These are phyloP conservation scores for Otolemur garnettii DNA, from an alignment of 2,113 vertebrate genomes.

Conservation along the genomic window DNA sequence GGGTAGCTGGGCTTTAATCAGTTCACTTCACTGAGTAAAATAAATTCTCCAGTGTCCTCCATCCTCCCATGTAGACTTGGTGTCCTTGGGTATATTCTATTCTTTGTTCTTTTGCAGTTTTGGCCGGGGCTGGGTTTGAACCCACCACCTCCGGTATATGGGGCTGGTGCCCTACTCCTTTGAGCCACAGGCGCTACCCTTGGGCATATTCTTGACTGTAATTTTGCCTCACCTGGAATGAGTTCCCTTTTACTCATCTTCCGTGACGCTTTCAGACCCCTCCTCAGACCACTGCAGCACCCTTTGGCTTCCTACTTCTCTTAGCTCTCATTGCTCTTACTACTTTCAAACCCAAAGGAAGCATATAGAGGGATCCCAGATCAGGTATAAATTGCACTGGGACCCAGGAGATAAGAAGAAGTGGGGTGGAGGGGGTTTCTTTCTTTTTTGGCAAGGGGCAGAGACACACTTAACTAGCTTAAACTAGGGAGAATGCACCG, in stretches of 20 bases:
- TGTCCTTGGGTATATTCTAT: neutral
- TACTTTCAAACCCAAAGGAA: neutral
- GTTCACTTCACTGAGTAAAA: neutral
- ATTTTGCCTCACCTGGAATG: neutral
- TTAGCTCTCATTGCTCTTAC: neutral
- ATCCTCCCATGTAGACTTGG: neutral
- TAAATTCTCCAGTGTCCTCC: neutral
- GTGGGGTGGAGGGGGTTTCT: neutral
- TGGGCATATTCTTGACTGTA: neutral
- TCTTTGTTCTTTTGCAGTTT: neutral
- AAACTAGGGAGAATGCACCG: neutral
- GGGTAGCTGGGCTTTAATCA: neutral
- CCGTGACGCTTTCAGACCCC: neutral
- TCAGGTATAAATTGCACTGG: neutral
- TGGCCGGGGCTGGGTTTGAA: too few species aligned
- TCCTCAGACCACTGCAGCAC: neutral
- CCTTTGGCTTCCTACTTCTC: neutral
- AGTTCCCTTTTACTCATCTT: neutral
- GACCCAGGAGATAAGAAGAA: neutral
- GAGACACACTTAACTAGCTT: neutral
- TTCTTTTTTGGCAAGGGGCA: neutral
- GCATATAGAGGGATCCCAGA: neutral
- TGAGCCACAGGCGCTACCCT: too few species aligned
- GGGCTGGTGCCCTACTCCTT: too few species aligned
- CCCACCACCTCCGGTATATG: too few species aligned